phyloP scores from a whole-genome alignment of 2,888 invertebrate species.

The Lochmaea capreae region DNA sequence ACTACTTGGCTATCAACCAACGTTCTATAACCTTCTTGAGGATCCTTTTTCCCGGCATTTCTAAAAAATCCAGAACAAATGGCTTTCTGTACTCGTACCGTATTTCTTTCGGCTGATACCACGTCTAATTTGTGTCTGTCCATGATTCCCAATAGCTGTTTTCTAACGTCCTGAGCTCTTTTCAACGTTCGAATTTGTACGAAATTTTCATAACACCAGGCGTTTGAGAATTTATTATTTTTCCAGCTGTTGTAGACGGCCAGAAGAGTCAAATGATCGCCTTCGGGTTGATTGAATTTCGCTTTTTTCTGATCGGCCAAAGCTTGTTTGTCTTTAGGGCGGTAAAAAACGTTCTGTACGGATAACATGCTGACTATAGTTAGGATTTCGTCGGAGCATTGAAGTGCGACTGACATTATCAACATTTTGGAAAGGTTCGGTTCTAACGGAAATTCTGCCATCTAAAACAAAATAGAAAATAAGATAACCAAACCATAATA shows the following conservation, averaged over 20 bases:
- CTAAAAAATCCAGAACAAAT: conserved; percentile 99
- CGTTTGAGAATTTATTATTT: conserved; percentile 98
- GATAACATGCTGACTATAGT: conserved; percentile 99
- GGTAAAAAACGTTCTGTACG: conserved; percentile 98
- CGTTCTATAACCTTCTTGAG: conserved; percentile 97
- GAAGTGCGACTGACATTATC: conserved; percentile 98
- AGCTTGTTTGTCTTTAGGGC: conserved; percentile 95
- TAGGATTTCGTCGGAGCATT: conserved; percentile 97
- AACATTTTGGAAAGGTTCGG: conserved; percentile 98
- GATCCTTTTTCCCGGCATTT: conserved; percentile 99
- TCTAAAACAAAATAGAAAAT: conserved; percentile 67
- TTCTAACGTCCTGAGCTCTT: conserved; percentile 96
- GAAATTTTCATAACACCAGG: conserved; percentile 99
- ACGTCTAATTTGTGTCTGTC: conserved; percentile 97
- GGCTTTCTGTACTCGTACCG: conserved; percentile 95
- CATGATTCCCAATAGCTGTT: conserved; percentile 97
- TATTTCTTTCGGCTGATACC: conserved; percentile 95
- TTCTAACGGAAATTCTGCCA: conserved; percentile 99
- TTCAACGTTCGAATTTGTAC: conserved; percentile 97
- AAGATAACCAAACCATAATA: no score
- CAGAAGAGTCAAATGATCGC: conserved; percentile 96
- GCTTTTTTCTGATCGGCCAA: conserved; percentile 99
- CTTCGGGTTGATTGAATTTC: conserved; percentile 98
- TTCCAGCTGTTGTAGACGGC: conserved; percentile 99
- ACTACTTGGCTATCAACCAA: conserved; percentile 98